Conservation (phyloP, 2,113 vertebrate genomes). For the Datnioides undecimradiatus region DNA sequence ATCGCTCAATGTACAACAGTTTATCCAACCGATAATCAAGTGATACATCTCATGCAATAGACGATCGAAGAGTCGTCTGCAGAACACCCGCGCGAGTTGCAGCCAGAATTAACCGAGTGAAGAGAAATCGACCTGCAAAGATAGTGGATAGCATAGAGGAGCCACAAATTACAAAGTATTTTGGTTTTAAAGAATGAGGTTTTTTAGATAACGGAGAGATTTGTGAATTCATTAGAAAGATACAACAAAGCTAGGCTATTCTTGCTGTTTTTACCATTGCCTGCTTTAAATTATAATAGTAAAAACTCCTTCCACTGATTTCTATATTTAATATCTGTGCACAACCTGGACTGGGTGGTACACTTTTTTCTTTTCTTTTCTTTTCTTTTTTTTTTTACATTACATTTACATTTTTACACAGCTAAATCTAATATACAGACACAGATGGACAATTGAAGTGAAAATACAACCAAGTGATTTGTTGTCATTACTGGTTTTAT, state of each 20-base stretch:
- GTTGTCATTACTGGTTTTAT: constrained; percentile 26
- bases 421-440: too few species aligned
- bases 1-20: neutral
- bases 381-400: too few species aligned
- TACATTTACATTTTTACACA: too few species aligned
- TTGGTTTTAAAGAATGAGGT: neutral
- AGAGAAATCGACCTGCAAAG: constrained; percentile 28
- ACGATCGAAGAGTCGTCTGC: constrained; percentile 35
- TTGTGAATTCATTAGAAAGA: too few species aligned
- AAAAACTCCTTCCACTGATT: too few species aligned
- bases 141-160: too few species aligned
- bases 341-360: too few species aligned
- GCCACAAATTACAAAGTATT: too few species aligned
- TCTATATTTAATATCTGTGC: neutral
- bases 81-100: constrained; percentile 68
- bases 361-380: too few species aligned
- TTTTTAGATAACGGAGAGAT: too few species aligned
- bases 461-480: neutral
- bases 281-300: neutral
- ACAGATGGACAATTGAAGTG: neutral
- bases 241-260: too few species aligned
- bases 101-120: constrained; percentile 70
- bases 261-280: neutral
- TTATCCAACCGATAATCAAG: neutral
- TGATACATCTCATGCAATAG: constrained; percentile 19